These are phyloP conservation scores for Hirudo medicinalis DNA, from an alignment of 1,140 invertebrate species.

Conservation along the genomic window DNA sequence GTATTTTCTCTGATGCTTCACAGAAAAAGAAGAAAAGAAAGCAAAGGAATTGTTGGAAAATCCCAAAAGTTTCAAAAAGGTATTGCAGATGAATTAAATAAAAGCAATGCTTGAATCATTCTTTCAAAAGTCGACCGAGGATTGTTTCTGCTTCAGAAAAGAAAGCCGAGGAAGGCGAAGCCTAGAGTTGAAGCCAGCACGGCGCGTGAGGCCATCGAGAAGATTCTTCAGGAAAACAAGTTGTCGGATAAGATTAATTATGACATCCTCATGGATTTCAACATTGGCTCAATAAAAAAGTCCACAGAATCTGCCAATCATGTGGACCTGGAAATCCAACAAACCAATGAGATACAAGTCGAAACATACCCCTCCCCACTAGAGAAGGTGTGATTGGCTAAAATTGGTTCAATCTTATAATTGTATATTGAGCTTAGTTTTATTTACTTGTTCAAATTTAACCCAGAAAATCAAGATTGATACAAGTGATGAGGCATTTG, in stretches of 20 bases:
- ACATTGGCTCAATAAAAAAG: slow-evolving; percentile 31
- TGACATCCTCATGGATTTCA: slow-evolving; percentile 74
- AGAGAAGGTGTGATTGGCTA: too few species aligned
- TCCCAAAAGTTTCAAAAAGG: slow-evolving; percentile 18
- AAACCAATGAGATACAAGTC: too few species aligned
- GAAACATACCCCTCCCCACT: too few species aligned
- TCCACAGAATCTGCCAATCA: too few species aligned
- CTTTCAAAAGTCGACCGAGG: too few species aligned
- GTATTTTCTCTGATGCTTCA: background rate
- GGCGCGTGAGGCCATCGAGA: slow-evolving; percentile 80
- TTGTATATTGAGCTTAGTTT: too few species aligned
- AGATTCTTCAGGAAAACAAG: slow-evolving; percentile 84
- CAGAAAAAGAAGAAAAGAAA: slow-evolving; percentile 59
- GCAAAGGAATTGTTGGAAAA: slow-evolving; percentile 24
- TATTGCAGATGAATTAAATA: background rate
- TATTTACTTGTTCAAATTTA: too few species aligned
- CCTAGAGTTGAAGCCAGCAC: slow-evolving; percentile 48
- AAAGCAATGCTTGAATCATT: background rate
- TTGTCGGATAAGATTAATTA: slow-evolving; percentile 95
- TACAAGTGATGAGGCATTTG: too few species aligned
- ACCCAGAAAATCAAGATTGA: too few species aligned
- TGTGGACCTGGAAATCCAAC: too few species aligned
- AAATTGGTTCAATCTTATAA: too few species aligned
- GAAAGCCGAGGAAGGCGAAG: slow-evolving; percentile 6
- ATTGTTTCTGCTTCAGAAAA: background rate